These are phyloP conservation scores for Nothura maculosa DNA, from an alignment of 2,797 vertebrate genomes.

Conservation along the genomic window DNA sequence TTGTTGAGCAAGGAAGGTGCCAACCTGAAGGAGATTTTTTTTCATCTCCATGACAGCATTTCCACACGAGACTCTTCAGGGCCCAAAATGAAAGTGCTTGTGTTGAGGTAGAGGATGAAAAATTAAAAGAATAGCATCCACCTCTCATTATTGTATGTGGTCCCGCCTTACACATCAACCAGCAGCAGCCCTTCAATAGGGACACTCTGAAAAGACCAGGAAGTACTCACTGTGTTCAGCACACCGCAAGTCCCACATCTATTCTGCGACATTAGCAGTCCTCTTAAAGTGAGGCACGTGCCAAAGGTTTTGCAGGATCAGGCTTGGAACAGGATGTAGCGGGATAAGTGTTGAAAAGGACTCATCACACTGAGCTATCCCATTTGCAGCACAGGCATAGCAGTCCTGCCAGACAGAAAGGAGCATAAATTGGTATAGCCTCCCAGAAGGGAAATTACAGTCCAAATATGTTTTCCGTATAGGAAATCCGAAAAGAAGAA, in stretches of 20 bases:
- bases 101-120: neutral
- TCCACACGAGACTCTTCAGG: neutral
- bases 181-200: neutral
- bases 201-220: neutral
- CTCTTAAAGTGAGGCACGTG: neutral
- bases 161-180: neutral
- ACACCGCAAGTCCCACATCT: neutral
- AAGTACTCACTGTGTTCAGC: neutral
- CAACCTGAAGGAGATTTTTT: neutral
- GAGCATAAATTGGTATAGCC: constrained; percentile 33
- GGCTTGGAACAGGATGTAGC: neutral
- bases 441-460: constrained; percentile 56
- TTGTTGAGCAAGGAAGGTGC: neutral
- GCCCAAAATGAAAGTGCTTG: neutral
- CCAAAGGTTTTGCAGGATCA: neutral
- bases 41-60: neutral
- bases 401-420: constrained; percentile 43
- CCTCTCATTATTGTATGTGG: neutral
- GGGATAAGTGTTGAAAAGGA: neutral
- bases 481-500: constrained; percentile 59
- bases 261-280: neutral
- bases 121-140: neutral
- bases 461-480: constrained; percentile 14
- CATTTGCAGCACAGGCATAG: neutral
- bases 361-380: neutral